These are phyloP conservation scores for Melanostigma gelatinosum DNA, from an alignment of 2,113 vertebrate species.

Conservation along the genomic window DNA sequence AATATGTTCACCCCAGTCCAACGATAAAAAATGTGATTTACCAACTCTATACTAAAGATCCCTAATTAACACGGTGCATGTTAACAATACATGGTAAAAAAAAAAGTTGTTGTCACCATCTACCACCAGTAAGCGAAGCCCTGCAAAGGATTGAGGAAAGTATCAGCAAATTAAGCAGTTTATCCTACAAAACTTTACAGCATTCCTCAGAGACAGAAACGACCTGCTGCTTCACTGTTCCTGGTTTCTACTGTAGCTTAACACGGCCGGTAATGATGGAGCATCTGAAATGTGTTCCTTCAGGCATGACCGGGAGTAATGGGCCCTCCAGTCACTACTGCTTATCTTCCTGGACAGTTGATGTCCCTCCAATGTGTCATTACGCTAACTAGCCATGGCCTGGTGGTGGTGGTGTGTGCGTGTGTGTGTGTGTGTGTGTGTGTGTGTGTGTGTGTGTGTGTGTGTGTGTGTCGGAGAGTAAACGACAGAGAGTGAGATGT, in stretches of 20 bases:
- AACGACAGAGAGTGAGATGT: constrained; percentile 10
- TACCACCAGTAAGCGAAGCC: too few relatives aligned
- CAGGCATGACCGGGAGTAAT: constrained; percentile 74
- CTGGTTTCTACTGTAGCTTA: constrained; percentile 52
- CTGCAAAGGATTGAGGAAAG: not conserved
- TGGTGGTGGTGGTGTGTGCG: constrained; percentile 10
- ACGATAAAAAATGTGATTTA: too few relatives aligned
- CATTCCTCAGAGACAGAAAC: constrained; percentile 8
- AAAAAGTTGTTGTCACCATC: too few relatives aligned
- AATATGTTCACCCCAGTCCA: too few relatives aligned
- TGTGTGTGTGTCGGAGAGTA: not conserved
- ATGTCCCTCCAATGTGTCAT: constrained; percentile 77
- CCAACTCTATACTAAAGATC: too few relatives aligned
- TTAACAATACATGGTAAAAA: too few relatives aligned
- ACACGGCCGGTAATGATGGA: constrained; percentile 62
- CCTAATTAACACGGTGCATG: too few relatives aligned
- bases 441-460: not conserved
- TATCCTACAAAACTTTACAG: constrained; percentile 12
- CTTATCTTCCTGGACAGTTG: constrained; percentile 78
- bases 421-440: not conserved
- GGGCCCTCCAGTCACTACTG: constrained; percentile 75
- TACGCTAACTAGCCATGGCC: constrained; percentile 73
- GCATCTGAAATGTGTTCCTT: constrained; percentile 55
- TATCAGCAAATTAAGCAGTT: constrained; percentile 23
- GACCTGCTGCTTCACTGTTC: constrained; percentile 17